phyloP scores from a whole-genome alignment of 2,888 invertebrate species.

The Pheosia gnoma region DNA sequence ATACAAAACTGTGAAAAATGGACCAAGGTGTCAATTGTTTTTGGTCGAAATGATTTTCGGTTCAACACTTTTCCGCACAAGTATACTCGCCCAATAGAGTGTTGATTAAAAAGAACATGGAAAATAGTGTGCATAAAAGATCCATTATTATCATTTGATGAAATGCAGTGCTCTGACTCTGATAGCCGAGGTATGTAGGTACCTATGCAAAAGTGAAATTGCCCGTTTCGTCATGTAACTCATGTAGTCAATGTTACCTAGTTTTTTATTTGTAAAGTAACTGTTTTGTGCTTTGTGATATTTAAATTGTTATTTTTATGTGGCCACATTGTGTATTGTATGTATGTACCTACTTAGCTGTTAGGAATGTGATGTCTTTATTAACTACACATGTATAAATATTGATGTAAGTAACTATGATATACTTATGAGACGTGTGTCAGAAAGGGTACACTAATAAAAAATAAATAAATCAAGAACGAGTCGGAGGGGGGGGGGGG shows the following conservation, averaged over 20 bases:
- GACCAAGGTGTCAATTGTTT: too few relatives aligned
- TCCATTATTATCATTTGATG: slow-evolving; percentile 25
- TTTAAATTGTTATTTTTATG: neutral
- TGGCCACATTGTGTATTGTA: neutral
- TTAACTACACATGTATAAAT: neutral
- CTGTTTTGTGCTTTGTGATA: neutral
- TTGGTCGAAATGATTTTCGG: too few relatives aligned
- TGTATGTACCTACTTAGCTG: neutral
- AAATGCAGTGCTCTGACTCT: slow-evolving; percentile 10
- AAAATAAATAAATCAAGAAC: too few relatives aligned
- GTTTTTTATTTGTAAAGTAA: neutral
- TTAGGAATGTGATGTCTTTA: neutral
- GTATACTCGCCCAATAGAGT: neutral
- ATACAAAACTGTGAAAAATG: too few relatives aligned
- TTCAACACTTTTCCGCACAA: slow-evolving; percentile 3
- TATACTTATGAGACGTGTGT: too few relatives aligned
- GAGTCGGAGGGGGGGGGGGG: too few relatives aligned
- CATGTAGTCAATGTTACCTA: neutral
- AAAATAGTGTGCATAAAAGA: slow-evolving; percentile 18
- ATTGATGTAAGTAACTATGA: too few relatives aligned
- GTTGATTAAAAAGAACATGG: slow-evolving; percentile 7
- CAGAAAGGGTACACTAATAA: too few relatives aligned
- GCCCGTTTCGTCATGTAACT: slow-evolving; percentile 8
- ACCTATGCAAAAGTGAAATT: slow-evolving; percentile 11
- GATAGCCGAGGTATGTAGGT: neutral